Percentiles rank a stretch among this genome's conserved stretches.
Conservation (phyloP, 2,888 invertebrate species). For the Morinoia aosen region DNA sequence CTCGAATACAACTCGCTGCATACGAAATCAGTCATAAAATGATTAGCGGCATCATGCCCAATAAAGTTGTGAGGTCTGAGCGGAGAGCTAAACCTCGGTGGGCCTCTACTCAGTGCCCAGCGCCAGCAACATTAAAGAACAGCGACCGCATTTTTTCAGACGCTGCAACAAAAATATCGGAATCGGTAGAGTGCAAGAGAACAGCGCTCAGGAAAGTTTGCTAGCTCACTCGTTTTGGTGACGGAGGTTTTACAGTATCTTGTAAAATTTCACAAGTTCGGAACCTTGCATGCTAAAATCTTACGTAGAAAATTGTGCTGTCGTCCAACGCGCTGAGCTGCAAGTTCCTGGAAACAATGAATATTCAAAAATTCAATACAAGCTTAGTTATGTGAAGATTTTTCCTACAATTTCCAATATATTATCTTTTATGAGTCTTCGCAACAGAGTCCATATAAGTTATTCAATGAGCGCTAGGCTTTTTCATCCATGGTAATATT, state of each 20-base stretch:
- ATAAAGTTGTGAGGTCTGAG: constrained; percentile 30
- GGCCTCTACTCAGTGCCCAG: neutral
- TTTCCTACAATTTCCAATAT: too few relatives aligned
- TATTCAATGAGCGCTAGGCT: too few relatives aligned
- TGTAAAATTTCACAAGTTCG: neutral
- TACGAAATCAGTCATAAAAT: constrained; percentile 38
- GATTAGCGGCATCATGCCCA: constrained; percentile 38
- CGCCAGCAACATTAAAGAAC: constrained; percentile 25
- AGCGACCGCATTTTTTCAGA: constrained; percentile 9
- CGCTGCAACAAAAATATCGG: neutral
- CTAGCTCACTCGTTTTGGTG: neutral
- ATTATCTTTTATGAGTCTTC: too few relatives aligned
- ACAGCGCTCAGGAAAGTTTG: neutral
- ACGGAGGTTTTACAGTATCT: neutral
- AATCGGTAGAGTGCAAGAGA: neutral
- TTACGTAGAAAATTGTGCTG: neutral
- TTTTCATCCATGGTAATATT: too few relatives aligned
- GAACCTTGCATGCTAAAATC: neutral
- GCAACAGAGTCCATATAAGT: too few relatives aligned
- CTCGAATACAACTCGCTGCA: neutral
- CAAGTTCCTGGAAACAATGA: neutral
- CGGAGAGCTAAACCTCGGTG: neutral
- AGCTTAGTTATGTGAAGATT: too few relatives aligned
- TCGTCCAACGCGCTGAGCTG: neutral
- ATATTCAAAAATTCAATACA: neutral